Evolutionary conservation across 2,113 vertebrate species (phyloP).

Genomic region (Siniperca knerii): DNA sequence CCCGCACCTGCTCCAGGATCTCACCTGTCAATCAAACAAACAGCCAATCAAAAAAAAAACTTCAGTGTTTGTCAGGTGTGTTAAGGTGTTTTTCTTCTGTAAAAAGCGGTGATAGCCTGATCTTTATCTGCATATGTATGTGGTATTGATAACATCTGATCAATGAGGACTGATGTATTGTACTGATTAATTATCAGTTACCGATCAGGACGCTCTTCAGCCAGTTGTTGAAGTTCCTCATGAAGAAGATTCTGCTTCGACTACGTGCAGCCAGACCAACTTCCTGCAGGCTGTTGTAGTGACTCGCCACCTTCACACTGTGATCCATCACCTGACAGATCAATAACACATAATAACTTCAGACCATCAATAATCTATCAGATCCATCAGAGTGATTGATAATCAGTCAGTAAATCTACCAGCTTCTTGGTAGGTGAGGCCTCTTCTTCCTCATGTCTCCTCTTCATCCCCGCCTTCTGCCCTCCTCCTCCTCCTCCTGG

Average conservation of each 20-base stretch:
- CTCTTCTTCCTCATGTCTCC: conserved; percentile 51
- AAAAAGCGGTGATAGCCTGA: too few relatives aligned
- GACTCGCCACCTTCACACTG: conserved; percentile 89
- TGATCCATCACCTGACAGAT: conserved; percentile 79
- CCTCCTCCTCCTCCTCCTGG: neutral
- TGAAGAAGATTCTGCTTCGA: conserved; percentile 93
- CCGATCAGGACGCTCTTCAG: conserved; percentile 97
- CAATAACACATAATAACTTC: neutral
- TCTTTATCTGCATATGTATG: too few relatives aligned
- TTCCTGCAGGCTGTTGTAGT: conserved; percentile 96
- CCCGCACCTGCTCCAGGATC: conserved; percentile 89
- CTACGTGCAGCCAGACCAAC: conserved; percentile 91
- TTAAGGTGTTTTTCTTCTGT: neutral
- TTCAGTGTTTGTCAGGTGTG: too few relatives aligned
- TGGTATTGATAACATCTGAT: too few relatives aligned
- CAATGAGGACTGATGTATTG: neutral
- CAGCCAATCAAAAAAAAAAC: neutral
- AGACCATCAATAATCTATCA: neutral
- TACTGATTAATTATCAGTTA: conserved; percentile 65
- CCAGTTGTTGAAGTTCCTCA: conserved; percentile 99
- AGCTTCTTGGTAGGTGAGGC: conserved; percentile 56
- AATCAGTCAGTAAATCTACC: conserved; percentile 46
- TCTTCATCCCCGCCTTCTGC: conserved; percentile 49
- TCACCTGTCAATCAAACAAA: conserved; percentile 85
- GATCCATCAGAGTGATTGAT: neutral